phyloP scores from a whole-genome alignment of 2,797 vertebrate species.

The Orestias chungarensis region DNA sequence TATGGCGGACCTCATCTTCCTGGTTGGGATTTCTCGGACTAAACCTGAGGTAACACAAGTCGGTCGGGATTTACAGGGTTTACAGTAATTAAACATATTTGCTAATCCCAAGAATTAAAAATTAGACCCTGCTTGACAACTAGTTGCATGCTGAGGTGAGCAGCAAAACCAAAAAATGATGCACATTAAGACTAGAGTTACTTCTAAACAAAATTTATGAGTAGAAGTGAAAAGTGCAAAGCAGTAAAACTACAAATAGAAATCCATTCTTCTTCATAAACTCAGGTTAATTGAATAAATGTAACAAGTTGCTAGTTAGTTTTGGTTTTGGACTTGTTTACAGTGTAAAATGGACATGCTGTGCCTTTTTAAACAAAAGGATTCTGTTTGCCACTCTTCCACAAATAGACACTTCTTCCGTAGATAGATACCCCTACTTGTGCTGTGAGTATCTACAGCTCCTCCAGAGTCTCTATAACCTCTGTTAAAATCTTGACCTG shows the following conservation, averaged over 20 bases:
- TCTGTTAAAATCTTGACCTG: neutral
- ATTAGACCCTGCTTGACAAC: neutral
- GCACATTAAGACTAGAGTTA: neutral
- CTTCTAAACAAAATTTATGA: neutral
- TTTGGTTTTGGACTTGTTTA: no score
- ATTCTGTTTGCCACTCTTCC: no score
- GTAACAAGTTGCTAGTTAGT: no score
- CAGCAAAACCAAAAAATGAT: neutral
- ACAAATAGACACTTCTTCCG: no score
- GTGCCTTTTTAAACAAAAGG: no score
- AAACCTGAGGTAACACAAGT: slow-evolving; percentile 68
- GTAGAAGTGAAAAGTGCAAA: neutral
- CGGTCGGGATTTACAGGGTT: neutral
- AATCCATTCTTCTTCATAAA: no score
- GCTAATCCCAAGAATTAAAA: neutral
- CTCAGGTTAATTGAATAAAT: no score
- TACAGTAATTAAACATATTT: neutral
- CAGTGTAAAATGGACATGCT: no score
- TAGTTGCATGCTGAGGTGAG: neutral
- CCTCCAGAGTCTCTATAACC: no score
- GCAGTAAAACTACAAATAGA: neutral
- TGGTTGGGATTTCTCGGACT: slow-evolving; percentile 77
- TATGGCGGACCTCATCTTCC: slow-evolving; percentile 83
- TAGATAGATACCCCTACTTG: no score
- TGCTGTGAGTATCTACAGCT: no score